A percentile compares a stretch with the other conserved stretches of the same genome.
These are phyloP conservation scores for Nibea albiflora DNA, from an alignment of 2,113 vertebrate species.

Conservation along the genomic window DNA sequence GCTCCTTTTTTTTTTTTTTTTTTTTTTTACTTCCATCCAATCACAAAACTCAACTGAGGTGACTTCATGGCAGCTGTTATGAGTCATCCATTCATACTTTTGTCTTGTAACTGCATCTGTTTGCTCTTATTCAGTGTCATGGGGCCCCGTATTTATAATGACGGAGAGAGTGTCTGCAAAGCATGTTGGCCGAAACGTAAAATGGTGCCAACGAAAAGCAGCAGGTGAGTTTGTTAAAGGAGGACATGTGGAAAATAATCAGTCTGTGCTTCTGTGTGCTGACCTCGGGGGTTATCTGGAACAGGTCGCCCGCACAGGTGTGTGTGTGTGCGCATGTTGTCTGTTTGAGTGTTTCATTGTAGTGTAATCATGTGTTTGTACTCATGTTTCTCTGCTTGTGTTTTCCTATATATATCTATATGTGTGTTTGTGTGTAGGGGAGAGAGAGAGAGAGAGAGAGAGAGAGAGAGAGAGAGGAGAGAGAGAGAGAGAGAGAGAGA, in stretches of 20 bases:
- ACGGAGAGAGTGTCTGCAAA: constrained; percentile 48
- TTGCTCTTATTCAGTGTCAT: constrained; percentile 67
- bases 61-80: constrained; percentile 76
- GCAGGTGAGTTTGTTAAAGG: constrained; percentile 73
- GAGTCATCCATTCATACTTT: constrained; percentile 83
- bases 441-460: constrained; percentile 16
- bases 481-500: constrained; percentile 38
- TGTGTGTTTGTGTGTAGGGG: constrained; percentile 18
- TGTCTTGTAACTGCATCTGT: constrained; percentile 66
- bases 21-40: constrained; percentile 73
- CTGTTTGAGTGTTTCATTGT: constrained; percentile 18
- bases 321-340: not conserved
- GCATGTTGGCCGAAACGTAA: constrained; percentile 62
- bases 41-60: constrained; percentile 72
- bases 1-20: constrained; percentile 61
- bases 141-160: constrained; percentile 74
- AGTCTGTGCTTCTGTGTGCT: constrained; percentile 39
- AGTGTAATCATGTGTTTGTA: constrained; percentile 8
- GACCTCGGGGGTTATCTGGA: constrained; percentile 56
- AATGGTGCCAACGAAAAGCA: constrained; percentile 64
- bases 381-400: constrained; percentile 24
- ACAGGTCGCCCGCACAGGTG: not conserved
- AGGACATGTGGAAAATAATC: constrained; percentile 40
- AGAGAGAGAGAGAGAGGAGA: constrained; percentile 36
- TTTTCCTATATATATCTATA: constrained; percentile 37